phyloP scores from a whole-genome alignment of 2,113 vertebrate species.

The Taurulus bubalis region DNA sequence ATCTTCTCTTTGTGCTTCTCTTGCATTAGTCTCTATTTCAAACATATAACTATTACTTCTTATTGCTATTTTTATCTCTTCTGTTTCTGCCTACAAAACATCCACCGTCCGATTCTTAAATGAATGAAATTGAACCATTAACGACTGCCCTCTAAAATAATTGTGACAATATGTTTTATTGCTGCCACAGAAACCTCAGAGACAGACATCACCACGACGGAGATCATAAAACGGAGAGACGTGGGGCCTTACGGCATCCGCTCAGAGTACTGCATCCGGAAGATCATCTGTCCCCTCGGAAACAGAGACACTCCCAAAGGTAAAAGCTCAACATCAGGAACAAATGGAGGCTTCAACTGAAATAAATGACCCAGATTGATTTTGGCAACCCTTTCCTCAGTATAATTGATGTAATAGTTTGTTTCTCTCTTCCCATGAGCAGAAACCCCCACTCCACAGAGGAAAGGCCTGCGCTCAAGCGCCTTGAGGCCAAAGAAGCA shows the following conservation, averaged over 20 bases:
- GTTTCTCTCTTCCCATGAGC: background rate
- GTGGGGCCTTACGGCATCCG: conserved; percentile 95
- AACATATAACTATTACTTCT: background rate
- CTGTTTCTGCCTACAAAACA: background rate
- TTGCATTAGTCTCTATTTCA: background rate
- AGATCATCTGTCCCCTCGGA: conserved; percentile 97
- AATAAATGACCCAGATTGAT: background rate
- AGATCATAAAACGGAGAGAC: conserved; percentile 97
- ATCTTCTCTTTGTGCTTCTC: background rate
- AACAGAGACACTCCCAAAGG: conserved; percentile 96
- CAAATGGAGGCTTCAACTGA: background rate
- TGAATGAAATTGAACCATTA: background rate
- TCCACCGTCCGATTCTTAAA: background rate
- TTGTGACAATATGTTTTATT: background rate
- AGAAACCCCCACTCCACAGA: conserved; percentile 95
- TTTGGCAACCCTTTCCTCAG: background rate
- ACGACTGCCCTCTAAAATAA: background rate
- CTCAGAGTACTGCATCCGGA: conserved; percentile 97
- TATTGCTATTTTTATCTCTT: background rate
- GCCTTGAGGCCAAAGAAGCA: conserved; percentile 96
- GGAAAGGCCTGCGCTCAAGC: conserved; percentile 90
- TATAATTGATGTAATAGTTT: background rate
- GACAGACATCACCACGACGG: conserved; percentile 96
- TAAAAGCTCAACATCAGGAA: conserved; percentile 61
- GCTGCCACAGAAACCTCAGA: conserved; percentile 92